phyloP scores from a whole-genome alignment of 2,113 vertebrate species.

The Coreoperca whiteheadi region DNA sequence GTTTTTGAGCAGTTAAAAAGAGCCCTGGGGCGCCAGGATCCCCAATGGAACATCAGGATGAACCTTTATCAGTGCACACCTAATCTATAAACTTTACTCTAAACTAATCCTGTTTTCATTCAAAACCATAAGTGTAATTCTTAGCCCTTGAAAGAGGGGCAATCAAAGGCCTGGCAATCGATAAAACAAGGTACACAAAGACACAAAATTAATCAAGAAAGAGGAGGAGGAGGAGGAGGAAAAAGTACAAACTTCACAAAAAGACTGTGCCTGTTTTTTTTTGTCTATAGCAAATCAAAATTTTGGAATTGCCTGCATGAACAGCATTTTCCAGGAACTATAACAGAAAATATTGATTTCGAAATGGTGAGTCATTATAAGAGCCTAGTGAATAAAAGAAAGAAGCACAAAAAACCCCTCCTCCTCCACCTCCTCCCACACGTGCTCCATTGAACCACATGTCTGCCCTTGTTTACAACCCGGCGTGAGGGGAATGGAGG shows the following conservation, averaged over 20 bases:
- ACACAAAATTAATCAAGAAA: background rate
- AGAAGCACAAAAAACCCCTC: background rate
- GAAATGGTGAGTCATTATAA: slow-evolving; percentile 32
- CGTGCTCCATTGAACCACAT: slow-evolving; percentile 67
- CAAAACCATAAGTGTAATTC: background rate
- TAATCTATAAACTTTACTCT: background rate
- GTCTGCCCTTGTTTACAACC: slow-evolving; percentile 80
- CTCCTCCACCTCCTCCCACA: slow-evolving; percentile 25
- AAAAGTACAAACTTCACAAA: background rate
- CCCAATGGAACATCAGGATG: background rate
- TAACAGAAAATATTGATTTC: slow-evolving; percentile 28
- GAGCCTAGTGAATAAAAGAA: background rate
- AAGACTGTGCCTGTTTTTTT: background rate
- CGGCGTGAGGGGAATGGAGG: slow-evolving; percentile 31
- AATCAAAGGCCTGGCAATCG: fast-evolving
- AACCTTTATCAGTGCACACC: background rate
- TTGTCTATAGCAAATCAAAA: background rate
- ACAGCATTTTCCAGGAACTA: slow-evolving; percentile 8
- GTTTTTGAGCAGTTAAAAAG: background rate
- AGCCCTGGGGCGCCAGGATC: background rate
- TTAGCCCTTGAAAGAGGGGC: too few relatives aligned
- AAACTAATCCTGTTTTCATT: background rate
- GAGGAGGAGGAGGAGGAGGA: background rate
- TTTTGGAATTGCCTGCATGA: background rate
- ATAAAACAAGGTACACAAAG: background rate